Evolutionary conservation across 1,140 invertebrate species (phyloP), one percentile per base, ranked within the genome.

Genomic region (Aphelenchoides besseyi): DNA sequence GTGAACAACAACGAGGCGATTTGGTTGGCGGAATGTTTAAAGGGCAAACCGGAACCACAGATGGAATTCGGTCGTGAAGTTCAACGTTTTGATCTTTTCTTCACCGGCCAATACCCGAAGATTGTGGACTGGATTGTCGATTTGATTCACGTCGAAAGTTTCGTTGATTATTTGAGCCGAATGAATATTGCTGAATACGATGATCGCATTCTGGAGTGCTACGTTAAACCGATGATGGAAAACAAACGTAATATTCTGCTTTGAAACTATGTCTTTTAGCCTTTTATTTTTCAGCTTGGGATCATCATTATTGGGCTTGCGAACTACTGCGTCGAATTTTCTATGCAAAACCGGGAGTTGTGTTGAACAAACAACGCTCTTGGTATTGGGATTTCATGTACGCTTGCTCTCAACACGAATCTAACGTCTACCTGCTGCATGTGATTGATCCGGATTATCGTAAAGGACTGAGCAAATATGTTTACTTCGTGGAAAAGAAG

Each of bases 331-430:
- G 41, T 12, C 41, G 41, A 23, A 12, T 48, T 12, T 48, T 48
- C 41, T 48, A 48, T 23, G 41, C 41, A 23, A 48, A 48, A 23
- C 41, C 41, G 41, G 41, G 41, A 12, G 41, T 16, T 16, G 41
- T 48, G 41, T 12, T 23, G 41, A 48, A 48, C 41, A 48, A 48
- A 48, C 41, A 59, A 23, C 55, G 55, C 55, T 59, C 55, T 8
- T 66, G 63, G 63, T 66, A 26, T 33, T 32, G 16, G 63, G 63
- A 66, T 29, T 66, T 66, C 3, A 32, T 66, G 32, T 66, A 66
- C 36, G 36, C 30, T 28, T 59, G 55, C 55, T 59, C 55, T 5
- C 5, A 59, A 33, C 5, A 23, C 18, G 26, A 8, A 5, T 12
- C 12, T 53, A 66, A 66, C 63, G 30, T 26, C 1, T 18, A 26